Conservation (phyloP, 2,113 vertebrate genomes). For the Lasiurus borealis region DNA sequence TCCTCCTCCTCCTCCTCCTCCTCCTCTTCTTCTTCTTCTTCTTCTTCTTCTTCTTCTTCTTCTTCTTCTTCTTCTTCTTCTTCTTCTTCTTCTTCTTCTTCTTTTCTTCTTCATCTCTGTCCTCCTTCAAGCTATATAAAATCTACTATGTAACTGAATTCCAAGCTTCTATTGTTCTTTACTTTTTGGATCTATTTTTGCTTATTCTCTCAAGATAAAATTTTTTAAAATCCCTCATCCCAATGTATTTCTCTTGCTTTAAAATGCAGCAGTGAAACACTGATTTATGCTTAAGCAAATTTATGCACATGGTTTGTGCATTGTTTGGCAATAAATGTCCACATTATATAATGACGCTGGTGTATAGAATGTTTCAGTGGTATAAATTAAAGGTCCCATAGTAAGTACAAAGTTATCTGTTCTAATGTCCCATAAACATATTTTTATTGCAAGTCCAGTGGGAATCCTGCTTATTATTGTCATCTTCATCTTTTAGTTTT, state of each 20-base stretch:
- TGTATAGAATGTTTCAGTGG: slow-evolving; percentile 7
- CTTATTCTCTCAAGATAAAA: slow-evolving; percentile 38
- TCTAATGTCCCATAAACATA: slow-evolving; percentile 41
- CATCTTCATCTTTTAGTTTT: background rate
- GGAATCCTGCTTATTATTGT: background rate
- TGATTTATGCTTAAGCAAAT: slow-evolving; percentile 56
- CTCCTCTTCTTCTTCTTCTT: too few species aligned
- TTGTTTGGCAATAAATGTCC: slow-evolving; percentile 72
- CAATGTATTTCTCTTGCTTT: slow-evolving; percentile 44
- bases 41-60: too few species aligned
- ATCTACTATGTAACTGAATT: slow-evolving; percentile 39
- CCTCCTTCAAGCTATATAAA: slow-evolving; percentile 1
- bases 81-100: background rate
- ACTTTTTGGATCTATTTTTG: background rate
- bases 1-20: too few species aligned
- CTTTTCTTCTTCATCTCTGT: background rate
- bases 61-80: too few species aligned
- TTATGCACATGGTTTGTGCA: slow-evolving; percentile 50
- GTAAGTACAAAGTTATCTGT: slow-evolving; percentile 50
- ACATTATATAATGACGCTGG: slow-evolving; percentile 65
- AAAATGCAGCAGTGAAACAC: slow-evolving; percentile 7
- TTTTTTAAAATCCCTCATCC: background rate
- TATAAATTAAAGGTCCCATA: slow-evolving; percentile 62
- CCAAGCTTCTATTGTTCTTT: slow-evolving; percentile 48
- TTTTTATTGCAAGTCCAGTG: slow-evolving; percentile 52